Evolutionary conservation across 1,140 invertebrate genomes (phyloP), one percentile per base, ranked within the genome.

Genomic region (Tetraneura akinire): DNA sequence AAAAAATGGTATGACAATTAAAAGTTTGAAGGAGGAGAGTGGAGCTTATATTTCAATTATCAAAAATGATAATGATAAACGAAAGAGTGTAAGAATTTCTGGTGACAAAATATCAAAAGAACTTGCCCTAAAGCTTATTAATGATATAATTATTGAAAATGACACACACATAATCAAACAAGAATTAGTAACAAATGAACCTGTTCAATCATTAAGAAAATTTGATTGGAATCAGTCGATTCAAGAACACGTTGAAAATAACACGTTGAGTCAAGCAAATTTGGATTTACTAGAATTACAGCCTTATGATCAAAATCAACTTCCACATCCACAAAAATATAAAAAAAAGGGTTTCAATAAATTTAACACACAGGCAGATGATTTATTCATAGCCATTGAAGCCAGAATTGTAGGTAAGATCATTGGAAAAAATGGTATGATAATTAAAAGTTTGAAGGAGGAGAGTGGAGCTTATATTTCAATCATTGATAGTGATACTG

Each of bases 371-470:
- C 62, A 78, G 29, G 13, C 37, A 16, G 9, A 78, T 11, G 74
- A 78, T 29, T 16, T 60, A 14, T 37, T 78, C 2, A 47, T 78
- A 9, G 55, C 62, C 14, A 78, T 87, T 9, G 82, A 84, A 4
- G 81, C 82, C 3, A 57, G 45, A 6, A 84, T 85, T 82, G 82
- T 88, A 53, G 88, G 87, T 8, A 86, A 82, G 83, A 80, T 89
- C 11, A 88, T 88, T 71, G 93, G 93, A 0, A 90, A 88, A 86
- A 90, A 91, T 51, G 93, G 93, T 1, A 87, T 86, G 2, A 93
- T 92, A 85, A 94, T 94, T n/a, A 88, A 87, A 83, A 91, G 93
- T 82, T 83, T 95, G 0, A 87, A 93, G 85, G 87, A 87, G n/a
- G 84, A 88, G 60, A 90, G 87, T 83, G 87, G 87, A 4, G 88